Conservation (phyloP, 2,113 vertebrate genomes). For the Capricornis sumatraensis region DNA sequence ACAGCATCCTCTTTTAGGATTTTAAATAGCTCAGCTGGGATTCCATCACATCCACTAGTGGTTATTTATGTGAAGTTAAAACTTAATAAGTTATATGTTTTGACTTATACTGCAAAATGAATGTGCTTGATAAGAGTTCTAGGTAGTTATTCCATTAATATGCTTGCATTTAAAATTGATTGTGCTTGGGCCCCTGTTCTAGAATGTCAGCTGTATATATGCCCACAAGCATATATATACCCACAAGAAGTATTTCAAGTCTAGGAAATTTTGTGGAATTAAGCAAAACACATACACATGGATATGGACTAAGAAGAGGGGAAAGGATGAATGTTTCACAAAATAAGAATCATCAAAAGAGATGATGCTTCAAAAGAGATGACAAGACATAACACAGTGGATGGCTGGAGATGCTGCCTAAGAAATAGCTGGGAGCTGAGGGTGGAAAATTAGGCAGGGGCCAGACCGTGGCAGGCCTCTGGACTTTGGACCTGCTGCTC, state of each 20-base stretch:
- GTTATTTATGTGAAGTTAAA: neutral
- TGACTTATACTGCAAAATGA: neutral
- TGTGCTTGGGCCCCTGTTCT: neutral
- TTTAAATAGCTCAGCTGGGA: neutral
- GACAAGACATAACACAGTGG: neutral
- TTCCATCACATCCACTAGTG: neutral
- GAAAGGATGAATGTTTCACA: neutral
- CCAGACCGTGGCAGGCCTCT: neutral
- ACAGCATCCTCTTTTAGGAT: neutral
- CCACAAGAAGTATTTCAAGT: neutral
- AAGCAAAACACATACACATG: neutral
- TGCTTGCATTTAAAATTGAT: neutral
- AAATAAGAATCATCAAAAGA: neutral
- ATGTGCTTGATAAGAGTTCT: neutral
- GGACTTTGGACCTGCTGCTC: neutral
- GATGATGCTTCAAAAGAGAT: neutral
- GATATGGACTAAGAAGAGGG: neutral
- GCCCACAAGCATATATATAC: neutral
- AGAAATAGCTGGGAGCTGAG: neutral
- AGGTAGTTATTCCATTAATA: neutral
- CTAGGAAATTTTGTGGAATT: neutral
- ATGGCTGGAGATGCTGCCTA: neutral
- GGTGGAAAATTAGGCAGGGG: neutral
- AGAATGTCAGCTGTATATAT: neutral
- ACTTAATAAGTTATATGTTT: neutral